Percentiles rank a stretch among this genome's conserved stretches.
Conservation (phyloP, 2,888 invertebrate genomes). For the Gymnoscelis rufifasciata region DNA sequence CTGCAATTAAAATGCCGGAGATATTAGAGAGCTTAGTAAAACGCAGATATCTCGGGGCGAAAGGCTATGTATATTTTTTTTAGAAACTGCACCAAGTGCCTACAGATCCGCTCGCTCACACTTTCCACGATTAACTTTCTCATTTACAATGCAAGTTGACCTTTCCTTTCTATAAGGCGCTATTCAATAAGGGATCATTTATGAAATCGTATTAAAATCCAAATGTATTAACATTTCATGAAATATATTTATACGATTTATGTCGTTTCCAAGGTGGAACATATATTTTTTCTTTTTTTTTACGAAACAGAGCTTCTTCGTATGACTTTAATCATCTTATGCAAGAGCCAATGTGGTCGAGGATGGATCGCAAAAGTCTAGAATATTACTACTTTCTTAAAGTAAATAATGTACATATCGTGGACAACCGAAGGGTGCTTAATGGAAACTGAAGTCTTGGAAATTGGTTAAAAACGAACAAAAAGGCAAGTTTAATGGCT, state of each 20-base stretch:
- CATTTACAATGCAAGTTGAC: constrained; percentile 71
- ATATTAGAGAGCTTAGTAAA: constrained; percentile 30
- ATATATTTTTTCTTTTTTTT: too few species aligned
- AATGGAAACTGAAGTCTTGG: background rate
- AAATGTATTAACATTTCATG: too few species aligned
- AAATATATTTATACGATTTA: too few species aligned
- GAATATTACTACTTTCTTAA: too few species aligned
- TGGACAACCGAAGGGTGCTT: too few species aligned
- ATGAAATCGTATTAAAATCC: too few species aligned
- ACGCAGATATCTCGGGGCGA: constrained; percentile 32
- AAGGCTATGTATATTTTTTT: constrained; percentile 46
- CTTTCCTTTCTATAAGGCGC: constrained; percentile 65
- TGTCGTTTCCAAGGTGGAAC: too few species aligned
- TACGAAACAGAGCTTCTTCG: too few species aligned
- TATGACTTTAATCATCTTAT: too few species aligned
- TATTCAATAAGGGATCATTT: constrained; percentile 54
- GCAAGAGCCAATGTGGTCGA: too few species aligned
- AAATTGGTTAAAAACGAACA: background rate
- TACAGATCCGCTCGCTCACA: constrained; percentile 61
- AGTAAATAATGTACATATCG: too few species aligned
- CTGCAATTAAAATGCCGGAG: constrained; percentile 19
- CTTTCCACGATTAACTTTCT: constrained; percentile 78
- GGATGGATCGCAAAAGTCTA: too few species aligned
- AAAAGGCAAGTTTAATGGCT: background rate
- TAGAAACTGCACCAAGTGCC: constrained; percentile 59